Evolutionary conservation across 1,140 invertebrate genomes (phyloP).

Genomic region (Cylas formicarius): DNA sequence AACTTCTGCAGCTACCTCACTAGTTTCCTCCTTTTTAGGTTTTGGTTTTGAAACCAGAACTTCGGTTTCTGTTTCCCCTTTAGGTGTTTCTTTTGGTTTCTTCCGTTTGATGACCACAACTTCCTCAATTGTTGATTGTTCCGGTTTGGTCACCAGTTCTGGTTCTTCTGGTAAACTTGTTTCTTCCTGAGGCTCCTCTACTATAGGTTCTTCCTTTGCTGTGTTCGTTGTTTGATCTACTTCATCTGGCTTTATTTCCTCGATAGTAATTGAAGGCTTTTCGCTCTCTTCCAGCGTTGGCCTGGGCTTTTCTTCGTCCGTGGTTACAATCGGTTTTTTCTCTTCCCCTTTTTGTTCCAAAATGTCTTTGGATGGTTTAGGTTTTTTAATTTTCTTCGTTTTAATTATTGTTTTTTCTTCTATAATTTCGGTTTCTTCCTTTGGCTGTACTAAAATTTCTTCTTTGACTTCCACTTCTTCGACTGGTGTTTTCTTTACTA

Average conservation of each 20-base stretch:
- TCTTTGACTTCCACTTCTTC: conserved; percentile 11
- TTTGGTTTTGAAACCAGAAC: conserved; percentile 16
- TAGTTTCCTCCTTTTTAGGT: conserved; percentile 34
- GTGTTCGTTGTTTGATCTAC: conserved; percentile 18
- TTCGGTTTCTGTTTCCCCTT: conserved; percentile 18
- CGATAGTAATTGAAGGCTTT: conserved; percentile 23
- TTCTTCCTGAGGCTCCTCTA: conserved; percentile 17
- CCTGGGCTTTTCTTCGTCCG: conserved; percentile 27
- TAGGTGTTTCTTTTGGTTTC: conserved; percentile 18
- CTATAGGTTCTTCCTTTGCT: conserved; percentile 10
- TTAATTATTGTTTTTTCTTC: conserved; percentile 33
- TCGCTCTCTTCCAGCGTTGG: conserved; percentile 39
- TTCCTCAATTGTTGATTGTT: conserved; percentile 5
- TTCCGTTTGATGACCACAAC: conserved; percentile 10
- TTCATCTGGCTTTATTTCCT: conserved; percentile 12
- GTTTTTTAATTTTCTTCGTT: conserved; percentile 18
- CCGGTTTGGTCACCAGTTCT: conserved; percentile 18
- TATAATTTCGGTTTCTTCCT: conserved; percentile 30
- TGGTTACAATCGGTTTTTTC: conserved; percentile 34
- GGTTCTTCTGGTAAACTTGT: conserved; percentile 18
- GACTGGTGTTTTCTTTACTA: conserved; percentile 11
- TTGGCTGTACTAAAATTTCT: conserved; percentile 20
- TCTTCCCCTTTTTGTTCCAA: conserved; percentile 30
- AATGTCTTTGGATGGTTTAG: conserved; percentile 21
- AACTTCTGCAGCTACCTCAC: conserved; percentile 12